A percentile compares a stretch with the other conserved stretches of the same genome.
Evolutionary conservation across 2,888 invertebrate genomes (phyloP).

Genomic region (Notodonta ziczac): DNA sequence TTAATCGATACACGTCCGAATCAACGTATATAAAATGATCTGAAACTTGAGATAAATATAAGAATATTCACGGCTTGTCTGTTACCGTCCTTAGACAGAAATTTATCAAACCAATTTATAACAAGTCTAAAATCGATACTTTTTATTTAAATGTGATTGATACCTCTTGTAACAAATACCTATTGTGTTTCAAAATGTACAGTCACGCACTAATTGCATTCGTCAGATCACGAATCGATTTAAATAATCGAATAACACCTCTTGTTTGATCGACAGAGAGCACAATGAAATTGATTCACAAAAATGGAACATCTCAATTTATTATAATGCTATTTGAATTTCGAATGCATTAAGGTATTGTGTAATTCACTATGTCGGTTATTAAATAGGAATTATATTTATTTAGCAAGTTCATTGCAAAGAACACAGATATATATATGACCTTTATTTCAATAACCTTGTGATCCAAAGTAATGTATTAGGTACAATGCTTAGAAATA

Average conservation of each 20-base stretch:
- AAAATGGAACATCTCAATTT: slow-evolving; percentile 44
- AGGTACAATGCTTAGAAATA: slow-evolving; percentile 20
- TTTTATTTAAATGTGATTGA: slow-evolving; percentile 32
- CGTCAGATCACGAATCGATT: slow-evolving; percentile 46
- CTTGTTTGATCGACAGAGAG: slow-evolving; percentile 31
- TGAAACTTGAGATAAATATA: too few species aligned
- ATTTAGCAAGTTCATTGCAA: too few species aligned
- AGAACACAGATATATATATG: neutral
- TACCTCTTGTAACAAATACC: slow-evolving; percentile 37
- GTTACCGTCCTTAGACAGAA: too few species aligned
- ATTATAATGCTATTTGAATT: slow-evolving; percentile 19
- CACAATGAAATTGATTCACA: slow-evolving; percentile 21
- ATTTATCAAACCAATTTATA: neutral
- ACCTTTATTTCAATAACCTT: slow-evolving; percentile 19
- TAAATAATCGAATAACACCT: slow-evolving; percentile 35
- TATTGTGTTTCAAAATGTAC: slow-evolving; percentile 48
- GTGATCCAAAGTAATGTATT: slow-evolving; percentile 10
- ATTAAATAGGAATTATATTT: neutral
- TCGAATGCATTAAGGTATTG: slow-evolving; percentile 21
- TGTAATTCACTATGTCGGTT: slow-evolving; percentile 1
- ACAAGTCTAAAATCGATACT: slow-evolving; percentile 18
- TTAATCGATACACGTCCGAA: too few species aligned
- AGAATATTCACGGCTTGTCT: too few species aligned
- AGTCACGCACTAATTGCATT: slow-evolving; percentile 59
- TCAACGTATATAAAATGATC: too few species aligned